These are phyloP conservation scores for Volucella inanis DNA, from an alignment of 2,888 invertebrate genomes.

Conservation along the genomic window DNA sequence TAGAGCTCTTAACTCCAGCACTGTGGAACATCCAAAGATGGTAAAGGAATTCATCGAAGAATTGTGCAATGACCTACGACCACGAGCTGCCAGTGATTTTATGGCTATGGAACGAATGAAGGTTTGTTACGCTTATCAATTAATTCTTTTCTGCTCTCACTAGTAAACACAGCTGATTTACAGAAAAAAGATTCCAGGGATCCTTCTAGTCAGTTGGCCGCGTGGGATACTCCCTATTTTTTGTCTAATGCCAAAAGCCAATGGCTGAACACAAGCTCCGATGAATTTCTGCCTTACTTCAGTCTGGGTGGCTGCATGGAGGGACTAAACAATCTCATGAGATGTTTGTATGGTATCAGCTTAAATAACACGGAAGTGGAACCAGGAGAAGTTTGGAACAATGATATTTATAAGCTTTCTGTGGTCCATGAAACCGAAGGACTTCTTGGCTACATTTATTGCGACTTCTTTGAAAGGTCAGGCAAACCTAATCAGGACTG, in stretches of 20 bases:
- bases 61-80: constrained; percentile 88
- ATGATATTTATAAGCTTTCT: constrained; percentile 95
- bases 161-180: constrained; percentile 3
- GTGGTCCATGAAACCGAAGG: constrained; percentile 92
- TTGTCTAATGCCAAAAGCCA: constrained; percentile 89
- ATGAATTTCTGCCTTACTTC: constrained; percentile 93
- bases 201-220: constrained; percentile 83
- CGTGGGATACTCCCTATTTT: constrained; percentile 96
- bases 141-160: constrained; percentile 1
- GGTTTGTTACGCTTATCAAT: constrained; percentile 74
- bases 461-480: constrained; percentile 95
- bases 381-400: constrained; percentile 93
- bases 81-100: constrained; percentile 90
- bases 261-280: constrained; percentile 87
- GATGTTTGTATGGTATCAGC: constrained; percentile 91
- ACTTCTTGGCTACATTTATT: constrained; percentile 96
- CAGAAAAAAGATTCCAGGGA: constrained; percentile 78
- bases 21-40: constrained; percentile 91
- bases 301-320: constrained; percentile 98
- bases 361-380: constrained; percentile 89
- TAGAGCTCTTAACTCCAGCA: constrained; percentile 93
- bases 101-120: constrained; percentile 90
- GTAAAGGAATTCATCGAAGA: constrained; percentile 91
- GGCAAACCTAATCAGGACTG: constrained; percentile 99
- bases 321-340: constrained; percentile 95